Evolutionary conservation across 1,140 invertebrate genomes (phyloP).

Genomic region (Triops cancriformis): DNA sequence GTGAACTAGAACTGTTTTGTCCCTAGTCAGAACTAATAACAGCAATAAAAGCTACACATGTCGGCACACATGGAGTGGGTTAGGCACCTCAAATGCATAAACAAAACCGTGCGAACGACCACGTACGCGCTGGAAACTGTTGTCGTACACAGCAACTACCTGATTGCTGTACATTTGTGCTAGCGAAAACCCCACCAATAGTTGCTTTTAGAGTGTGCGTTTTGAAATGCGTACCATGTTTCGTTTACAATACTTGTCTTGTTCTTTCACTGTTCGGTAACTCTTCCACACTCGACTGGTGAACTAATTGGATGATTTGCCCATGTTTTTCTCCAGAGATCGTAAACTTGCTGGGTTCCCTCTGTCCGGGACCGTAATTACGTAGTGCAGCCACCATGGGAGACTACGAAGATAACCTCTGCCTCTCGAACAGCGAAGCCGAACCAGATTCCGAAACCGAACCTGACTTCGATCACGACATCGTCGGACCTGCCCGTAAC

Average conservation of each 20-base stretch:
- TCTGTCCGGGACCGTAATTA: neutral
- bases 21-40: neutral
- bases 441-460: constrained; percentile 26
- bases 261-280: too few species aligned
- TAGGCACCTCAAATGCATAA: neutral
- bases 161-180: too few species aligned
- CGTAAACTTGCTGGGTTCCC: neutral
- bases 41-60: neutral
- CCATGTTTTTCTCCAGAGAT: neutral
- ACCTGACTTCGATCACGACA: constrained; percentile 14
- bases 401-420: constrained; percentile 26
- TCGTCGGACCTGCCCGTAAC: neutral
- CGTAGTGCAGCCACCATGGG: constrained; percentile 14
- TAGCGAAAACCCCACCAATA: too few species aligned
- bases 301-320: too few species aligned
- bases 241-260: too few species aligned
- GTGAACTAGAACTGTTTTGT: neutral
- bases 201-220: too few species aligned
- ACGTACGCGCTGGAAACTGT: neutral
- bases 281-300: too few species aligned
- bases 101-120: neutral
- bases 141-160: too few species aligned
- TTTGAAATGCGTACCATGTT: too few species aligned
- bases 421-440: constrained; percentile 26
- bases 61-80: neutral